Conservation (phyloP, 2,113 vertebrate species). For the Condylura cristata region DNA sequence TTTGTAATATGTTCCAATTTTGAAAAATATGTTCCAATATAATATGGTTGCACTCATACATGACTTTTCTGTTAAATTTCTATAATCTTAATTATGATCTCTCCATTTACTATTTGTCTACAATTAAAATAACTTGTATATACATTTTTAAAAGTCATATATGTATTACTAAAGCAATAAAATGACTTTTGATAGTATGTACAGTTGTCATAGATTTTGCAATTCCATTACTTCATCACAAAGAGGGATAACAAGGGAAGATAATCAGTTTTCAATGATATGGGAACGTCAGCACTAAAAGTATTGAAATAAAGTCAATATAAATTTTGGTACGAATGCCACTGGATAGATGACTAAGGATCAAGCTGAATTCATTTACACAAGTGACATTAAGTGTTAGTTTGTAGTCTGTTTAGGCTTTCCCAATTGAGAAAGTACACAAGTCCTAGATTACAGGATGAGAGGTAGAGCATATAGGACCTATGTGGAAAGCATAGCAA, state of each 20-base stretch:
- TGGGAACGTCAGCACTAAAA: not conserved
- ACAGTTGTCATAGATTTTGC: not conserved
- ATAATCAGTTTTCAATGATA: not conserved
- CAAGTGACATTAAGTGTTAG: not conserved
- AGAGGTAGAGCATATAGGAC: accelerated
- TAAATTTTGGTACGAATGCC: not conserved
- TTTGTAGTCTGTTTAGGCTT: not conserved
- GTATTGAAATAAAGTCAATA: not conserved
- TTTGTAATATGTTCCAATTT: not conserved
- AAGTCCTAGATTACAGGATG: not conserved
- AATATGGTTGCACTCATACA: not conserved
- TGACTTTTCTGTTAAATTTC: not conserved
- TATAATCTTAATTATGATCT: not conserved
- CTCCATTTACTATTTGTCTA: not conserved
- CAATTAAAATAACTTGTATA: not conserved
- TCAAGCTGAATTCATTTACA: not conserved
- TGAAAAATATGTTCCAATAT: not conserved
- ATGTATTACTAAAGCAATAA: not conserved
- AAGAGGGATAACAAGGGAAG: not conserved
- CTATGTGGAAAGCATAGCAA: not conserved
- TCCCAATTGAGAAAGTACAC: not conserved
- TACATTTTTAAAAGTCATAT: not conserved
- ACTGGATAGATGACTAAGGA: not conserved
- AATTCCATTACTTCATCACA: not conserved
- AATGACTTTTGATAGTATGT: not conserved